Evolutionary conservation across 2,113 vertebrate species (phyloP).

Genomic region (Passerina amoena): DNA sequence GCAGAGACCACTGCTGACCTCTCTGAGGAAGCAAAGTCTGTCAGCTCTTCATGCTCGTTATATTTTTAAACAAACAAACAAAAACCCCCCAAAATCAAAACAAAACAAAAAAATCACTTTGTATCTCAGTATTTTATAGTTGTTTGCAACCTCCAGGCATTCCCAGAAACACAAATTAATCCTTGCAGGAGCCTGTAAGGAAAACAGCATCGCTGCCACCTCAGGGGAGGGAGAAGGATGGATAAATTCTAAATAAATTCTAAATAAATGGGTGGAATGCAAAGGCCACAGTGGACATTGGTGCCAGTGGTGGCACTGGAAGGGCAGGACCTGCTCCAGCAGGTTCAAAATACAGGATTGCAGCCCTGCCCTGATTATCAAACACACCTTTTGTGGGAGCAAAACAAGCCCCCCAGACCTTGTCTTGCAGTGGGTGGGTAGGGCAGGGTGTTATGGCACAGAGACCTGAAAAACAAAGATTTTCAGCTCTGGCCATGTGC

Average conservation of each 20-base stretch:
- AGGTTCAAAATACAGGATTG: background rate
- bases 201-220: background rate
- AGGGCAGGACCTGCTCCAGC: background rate
- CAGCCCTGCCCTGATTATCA: background rate
- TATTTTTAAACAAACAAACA: background rate
- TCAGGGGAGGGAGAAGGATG: background rate
- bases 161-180: background rate
- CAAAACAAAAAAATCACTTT: background rate
- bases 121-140: rapidly evolving
- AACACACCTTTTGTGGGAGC: background rate
- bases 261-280: background rate
- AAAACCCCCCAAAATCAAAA: background rate
- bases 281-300: rapidly evolving
- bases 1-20: background rate
- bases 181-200: background rate
- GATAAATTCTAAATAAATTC: background rate
- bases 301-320: background rate
- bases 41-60: background rate
- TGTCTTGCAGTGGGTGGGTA: rapidly evolving
- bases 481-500: background rate
- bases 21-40: background rate
- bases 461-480: background rate
- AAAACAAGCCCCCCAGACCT: background rate
- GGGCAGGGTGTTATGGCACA: rapidly evolving
- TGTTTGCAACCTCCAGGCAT: background rate